Evolutionary conservation across 2,113 vertebrate genomes (phyloP).

Genomic region (Todiramphus saurophagus): DNA sequence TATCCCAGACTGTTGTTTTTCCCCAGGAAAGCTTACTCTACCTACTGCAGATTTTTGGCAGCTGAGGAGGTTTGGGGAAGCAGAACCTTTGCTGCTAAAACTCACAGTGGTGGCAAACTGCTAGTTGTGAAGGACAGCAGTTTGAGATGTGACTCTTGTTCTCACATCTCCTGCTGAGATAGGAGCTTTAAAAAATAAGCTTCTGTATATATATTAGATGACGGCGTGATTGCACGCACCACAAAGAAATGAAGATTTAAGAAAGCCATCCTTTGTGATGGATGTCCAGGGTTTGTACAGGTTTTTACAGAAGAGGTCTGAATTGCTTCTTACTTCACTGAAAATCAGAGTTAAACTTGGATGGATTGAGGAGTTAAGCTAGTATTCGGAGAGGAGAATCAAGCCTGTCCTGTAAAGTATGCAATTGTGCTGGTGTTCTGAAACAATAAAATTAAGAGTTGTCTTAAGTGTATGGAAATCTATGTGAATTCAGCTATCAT

Average conservation of each 20-base stretch:
- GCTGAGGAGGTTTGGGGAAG: background rate
- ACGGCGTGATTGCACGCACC: background rate
- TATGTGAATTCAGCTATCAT: background rate
- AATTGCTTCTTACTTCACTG: background rate
- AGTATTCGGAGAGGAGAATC: background rate
- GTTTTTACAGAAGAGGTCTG: background rate
- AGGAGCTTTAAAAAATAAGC: background rate
- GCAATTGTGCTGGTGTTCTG: background rate
- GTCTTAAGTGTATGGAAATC: background rate
- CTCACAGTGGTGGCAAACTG: background rate
- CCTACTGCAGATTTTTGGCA: background rate
- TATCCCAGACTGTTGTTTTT: background rate
- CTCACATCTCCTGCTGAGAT: background rate
- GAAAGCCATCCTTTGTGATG: background rate
- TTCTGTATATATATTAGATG: background rate
- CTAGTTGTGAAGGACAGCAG: background rate
- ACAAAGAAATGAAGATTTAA: background rate
- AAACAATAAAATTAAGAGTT: background rate
- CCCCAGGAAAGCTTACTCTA: conserved; percentile 1
- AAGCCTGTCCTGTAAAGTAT: background rate
- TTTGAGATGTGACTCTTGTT: background rate
- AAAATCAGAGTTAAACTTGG: background rate
- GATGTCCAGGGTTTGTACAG: background rate
- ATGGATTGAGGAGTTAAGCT: background rate
- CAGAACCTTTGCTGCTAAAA: background rate